Evolutionary conservation across 2,113 vertebrate genomes (phyloP).

Genomic region (Perognathus longimembris): DNA sequence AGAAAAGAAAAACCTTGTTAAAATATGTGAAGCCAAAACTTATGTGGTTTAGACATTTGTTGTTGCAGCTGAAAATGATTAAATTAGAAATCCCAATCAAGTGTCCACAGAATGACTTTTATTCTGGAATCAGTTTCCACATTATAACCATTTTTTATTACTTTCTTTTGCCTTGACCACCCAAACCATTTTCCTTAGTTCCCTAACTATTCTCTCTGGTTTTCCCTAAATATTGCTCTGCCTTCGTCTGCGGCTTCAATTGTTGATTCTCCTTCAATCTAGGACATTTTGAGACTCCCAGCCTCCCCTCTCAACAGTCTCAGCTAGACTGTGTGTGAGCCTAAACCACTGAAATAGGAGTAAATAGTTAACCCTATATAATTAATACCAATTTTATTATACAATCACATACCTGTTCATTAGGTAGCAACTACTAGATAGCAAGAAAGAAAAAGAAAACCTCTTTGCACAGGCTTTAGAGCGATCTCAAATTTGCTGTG

Average conservation of each 20-base stretch:
- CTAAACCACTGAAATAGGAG: not conserved
- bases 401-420: not conserved
- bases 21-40: slow-evolving; percentile 45
- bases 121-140: slow-evolving; percentile 45
- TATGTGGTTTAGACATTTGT: slow-evolving; percentile 56
- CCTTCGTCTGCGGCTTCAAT: not conserved
- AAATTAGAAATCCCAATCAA: slow-evolving; percentile 65
- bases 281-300: not conserved
- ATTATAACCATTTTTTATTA: slow-evolving; percentile 9
- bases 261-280: not conserved
- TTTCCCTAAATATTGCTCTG: not conserved
- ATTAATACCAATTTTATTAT: not conserved
- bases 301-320: not conserved
- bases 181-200: not conserved
- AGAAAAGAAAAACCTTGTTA: not conserved
- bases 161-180: slow-evolving; percentile 17
- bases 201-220: not conserved
- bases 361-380: not conserved
- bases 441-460: not conserved
- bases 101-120: slow-evolving; percentile 65
- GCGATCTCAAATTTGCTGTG: not conserved
- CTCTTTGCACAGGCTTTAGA: not conserved
- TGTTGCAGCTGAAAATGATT: slow-evolving; percentile 71
- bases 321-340: not conserved
- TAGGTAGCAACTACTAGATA: not conserved